Percentiles rank a stretch among this genome's conserved stretches.
These are phyloP conservation scores for Macrosoma leucophasiata DNA, from an alignment of 2,888 invertebrate genomes.

Conservation along the genomic window DNA sequence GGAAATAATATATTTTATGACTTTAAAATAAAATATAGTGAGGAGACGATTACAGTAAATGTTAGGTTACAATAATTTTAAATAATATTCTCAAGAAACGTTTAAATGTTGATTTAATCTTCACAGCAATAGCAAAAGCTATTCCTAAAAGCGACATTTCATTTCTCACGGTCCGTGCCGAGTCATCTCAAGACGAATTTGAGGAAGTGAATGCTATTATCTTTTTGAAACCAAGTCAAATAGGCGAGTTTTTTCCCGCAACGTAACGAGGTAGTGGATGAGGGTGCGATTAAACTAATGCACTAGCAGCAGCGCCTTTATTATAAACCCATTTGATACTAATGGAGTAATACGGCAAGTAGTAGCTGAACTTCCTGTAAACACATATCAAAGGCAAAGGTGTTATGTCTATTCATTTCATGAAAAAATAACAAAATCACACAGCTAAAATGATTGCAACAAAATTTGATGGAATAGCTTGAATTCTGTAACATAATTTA, in stretches of 20 bases:
- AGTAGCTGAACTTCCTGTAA: no score
- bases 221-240: slow-evolving; percentile 59
- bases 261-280: slow-evolving; percentile 48
- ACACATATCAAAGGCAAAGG: no score
- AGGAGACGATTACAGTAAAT: no score
- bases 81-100: slow-evolving; percentile 5
- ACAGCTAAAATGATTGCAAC: no score
- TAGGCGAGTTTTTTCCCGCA: slow-evolving; percentile 29
- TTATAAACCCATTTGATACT: slow-evolving; percentile 55
- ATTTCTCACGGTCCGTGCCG: slow-evolving; percentile 58
- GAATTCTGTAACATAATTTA: no score
- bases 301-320: slow-evolving; percentile 46
- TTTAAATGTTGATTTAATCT: slow-evolving; percentile 20
- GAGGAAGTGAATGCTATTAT: slow-evolving; percentile 65
- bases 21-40: no score
- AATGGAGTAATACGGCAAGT: slow-evolving; percentile 45
- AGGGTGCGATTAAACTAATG: slow-evolving; percentile 56
- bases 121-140: slow-evolving; percentile 26
- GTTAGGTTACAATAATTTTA: no score
- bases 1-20: no score
- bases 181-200: slow-evolving; percentile 64
- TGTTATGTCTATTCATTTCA: no score
- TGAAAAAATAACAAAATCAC: no score
- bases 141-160: slow-evolving; percentile 45
- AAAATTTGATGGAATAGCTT: no score